phyloP scores from a whole-genome alignment of 2,797 vertebrate species.

The Tamandua tetradactyla region DNA sequence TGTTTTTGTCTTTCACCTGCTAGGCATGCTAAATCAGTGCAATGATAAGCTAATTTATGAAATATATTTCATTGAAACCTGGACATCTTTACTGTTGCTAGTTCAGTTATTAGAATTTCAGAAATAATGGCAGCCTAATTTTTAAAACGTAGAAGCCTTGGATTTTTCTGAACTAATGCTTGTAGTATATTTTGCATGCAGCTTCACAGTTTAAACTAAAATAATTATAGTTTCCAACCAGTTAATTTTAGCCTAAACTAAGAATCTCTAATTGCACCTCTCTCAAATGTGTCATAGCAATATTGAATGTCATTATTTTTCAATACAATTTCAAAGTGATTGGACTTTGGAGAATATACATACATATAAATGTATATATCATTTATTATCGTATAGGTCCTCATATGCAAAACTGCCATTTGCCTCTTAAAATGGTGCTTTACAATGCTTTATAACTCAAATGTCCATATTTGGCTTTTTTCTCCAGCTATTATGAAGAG shows the following conservation, averaged over 20 bases:
- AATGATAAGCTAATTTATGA: slow-evolving; percentile 95
- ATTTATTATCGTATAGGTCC: not conserved
- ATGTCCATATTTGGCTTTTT: slow-evolving; percentile 21
- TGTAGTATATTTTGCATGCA: slow-evolving; percentile 50
- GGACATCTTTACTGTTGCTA: slow-evolving; percentile 94
- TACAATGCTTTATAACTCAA: not conserved
- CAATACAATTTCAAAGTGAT: slow-evolving; percentile 12
- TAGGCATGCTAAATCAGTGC: slow-evolving; percentile 97
- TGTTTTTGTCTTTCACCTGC: slow-evolving; percentile 97
- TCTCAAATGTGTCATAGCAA: slow-evolving; percentile 23
- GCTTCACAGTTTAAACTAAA: slow-evolving; percentile 72
- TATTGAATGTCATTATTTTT: slow-evolving; percentile 22
- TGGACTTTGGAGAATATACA: slow-evolving; percentile 14
- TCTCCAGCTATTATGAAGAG: not conserved
- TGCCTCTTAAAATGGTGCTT: not conserved
- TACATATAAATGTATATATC: not conserved
- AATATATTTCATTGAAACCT: slow-evolving; percentile 92
- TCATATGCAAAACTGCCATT: not conserved
- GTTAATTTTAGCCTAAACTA: slow-evolving; percentile 66
- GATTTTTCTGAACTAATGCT: slow-evolving; percentile 74
- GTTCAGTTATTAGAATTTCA: slow-evolving; percentile 92
- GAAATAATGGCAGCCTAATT: slow-evolving; percentile 85
- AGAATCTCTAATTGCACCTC: not conserved
- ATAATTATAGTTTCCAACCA: slow-evolving; percentile 52
- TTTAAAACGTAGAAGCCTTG: slow-evolving; percentile 83